Base-by-base conservation (phyloP, 2,888 invertebrate species). In the Pyrochroa serraticornis region DNA sequence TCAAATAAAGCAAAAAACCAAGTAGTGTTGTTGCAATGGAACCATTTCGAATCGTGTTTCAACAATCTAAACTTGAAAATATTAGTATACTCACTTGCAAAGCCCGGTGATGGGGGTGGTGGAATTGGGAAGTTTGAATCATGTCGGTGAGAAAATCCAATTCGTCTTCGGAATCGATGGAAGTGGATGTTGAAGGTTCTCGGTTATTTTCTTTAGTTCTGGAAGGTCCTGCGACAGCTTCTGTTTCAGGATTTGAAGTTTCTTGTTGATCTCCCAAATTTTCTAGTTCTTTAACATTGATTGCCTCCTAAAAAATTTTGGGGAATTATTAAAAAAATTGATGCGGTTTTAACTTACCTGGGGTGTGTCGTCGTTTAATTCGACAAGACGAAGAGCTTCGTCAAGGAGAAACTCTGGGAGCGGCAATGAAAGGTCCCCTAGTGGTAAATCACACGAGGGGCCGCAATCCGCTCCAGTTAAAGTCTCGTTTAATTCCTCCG, bases 371-470 rank as follows among this genome's bases (percentile, higher is more conserved):
- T 87, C 87, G 71, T 89, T 87, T 69, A 90, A 84, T 67, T 87
- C 89, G n/a, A 89, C 88, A 39, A 90, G 82, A 74, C 88, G 87
- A 5, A 90, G 82, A 35, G 89, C 89, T 76, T 90, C 89, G 75
- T 90, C 90, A 43, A 90, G 83, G 44, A 89, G 84, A 72, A 87
- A 87, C 72, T 87, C 83, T 65, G 83, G 81, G 49, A 83, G 74
- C 60, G 82, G 82, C 58, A 83, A 74, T 32, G 82, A 69, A 35
- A 79, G 78, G 41, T 85, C 82, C 76, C 83, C 85, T 68, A 84
- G 82, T 32, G 83, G 82, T 72, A 85, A 76, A 69, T 82, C 83
- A n/a, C 80, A 75, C 0, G 83, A 83, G 65, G 84, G 82, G 65
- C 69, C 73, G 63, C 72, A 75, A 65, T 76, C 76, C 66, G 70